A percentile compares a stretch with the other conserved stretches of the same genome.
phyloP scores from a whole-genome alignment of 2,797 vertebrate genomes.

The Choloepus didactylus region DNA sequence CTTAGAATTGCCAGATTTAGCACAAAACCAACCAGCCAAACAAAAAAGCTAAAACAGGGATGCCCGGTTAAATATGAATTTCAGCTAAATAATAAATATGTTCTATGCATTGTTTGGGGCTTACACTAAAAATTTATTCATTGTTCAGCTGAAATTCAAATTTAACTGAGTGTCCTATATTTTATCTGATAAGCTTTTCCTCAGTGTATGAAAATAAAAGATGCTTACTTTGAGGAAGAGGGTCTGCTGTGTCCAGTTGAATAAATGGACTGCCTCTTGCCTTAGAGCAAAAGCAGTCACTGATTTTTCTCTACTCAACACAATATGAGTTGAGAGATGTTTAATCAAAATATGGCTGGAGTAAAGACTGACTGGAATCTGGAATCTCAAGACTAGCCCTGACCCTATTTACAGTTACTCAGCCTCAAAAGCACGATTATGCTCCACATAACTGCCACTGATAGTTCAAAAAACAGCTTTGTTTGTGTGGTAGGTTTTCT shows the following conservation, averaged over 20 bases:
- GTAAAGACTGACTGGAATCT: too few species aligned
- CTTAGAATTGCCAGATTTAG: background rate
- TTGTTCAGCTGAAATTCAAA: too few species aligned
- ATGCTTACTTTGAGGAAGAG: background rate
- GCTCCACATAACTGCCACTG: too few species aligned
- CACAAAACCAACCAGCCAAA: background rate
- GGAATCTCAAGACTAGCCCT: too few species aligned
- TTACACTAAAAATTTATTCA: background rate
- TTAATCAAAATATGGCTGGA: background rate
- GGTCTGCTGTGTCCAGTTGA: background rate
- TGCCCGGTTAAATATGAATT: background rate
- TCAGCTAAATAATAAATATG: background rate
- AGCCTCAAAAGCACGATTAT: background rate
- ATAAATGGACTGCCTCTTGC: background rate
- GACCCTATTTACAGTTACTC: too few species aligned
- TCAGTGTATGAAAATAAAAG: background rate
- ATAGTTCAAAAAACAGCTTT: background rate
- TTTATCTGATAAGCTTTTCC: background rate
- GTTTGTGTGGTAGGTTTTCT: background rate
- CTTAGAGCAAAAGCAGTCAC: background rate
- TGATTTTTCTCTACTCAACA: background rate
- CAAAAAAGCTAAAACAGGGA: background rate
- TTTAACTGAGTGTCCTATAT: background rate
- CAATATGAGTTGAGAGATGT: background rate
- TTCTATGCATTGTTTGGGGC: background rate